Conservation (phyloP, 2,797 vertebrate genomes). For the Sebastes itinus region DNA sequence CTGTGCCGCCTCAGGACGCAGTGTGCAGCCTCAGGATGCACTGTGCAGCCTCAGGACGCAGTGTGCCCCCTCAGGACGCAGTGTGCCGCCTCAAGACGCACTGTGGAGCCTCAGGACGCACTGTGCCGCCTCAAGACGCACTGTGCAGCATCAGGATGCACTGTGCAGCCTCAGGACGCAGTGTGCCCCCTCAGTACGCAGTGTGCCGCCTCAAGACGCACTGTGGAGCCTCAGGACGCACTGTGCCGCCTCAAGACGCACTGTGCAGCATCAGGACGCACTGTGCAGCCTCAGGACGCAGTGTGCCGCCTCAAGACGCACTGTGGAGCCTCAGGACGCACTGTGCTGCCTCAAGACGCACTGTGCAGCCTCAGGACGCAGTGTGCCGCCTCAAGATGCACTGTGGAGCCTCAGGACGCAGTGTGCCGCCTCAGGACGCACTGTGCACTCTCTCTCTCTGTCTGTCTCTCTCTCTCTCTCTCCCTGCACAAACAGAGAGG, state of each 20-base stretch:
- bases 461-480: too few species aligned
- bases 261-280: accelerated
- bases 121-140: too few species aligned
- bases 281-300: too few species aligned
- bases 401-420: too few species aligned
- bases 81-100: accelerated
- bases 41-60: accelerated
- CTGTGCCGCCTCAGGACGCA: too few species aligned
- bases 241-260: accelerated
- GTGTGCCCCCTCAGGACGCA: accelerated
- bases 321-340: too few species aligned
- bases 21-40: accelerated
- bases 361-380: too few species aligned
- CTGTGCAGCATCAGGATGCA: accelerated
- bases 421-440: too few species aligned
- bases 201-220: background rate
- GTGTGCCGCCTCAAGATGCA: too few species aligned
- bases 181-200: accelerated
- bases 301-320: too few species aligned
- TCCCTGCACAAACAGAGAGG: background rate
- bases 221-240: too few species aligned
- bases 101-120: accelerated
- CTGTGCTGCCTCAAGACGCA: accelerated
- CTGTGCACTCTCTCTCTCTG: background rate
- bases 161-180: too few species aligned